A percentile compares a stretch with the other conserved stretches of the same genome.
phyloP scores from a whole-genome alignment of 2,113 vertebrate species.

The Potamarius usumacintae region DNA sequence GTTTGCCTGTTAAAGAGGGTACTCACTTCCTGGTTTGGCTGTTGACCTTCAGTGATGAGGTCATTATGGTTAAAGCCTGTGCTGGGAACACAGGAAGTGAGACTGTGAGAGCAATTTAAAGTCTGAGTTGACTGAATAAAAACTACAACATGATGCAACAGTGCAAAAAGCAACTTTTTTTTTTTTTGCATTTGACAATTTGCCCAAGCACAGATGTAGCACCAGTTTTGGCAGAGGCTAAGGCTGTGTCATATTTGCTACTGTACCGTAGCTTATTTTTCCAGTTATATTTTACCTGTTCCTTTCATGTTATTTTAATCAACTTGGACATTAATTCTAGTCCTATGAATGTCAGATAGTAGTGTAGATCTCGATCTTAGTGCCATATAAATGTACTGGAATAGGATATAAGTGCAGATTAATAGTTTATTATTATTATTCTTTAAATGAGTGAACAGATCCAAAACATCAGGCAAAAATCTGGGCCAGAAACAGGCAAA shows the following conservation, averaged over 20 bases:
- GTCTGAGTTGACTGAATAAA: slow-evolving; percentile 7
- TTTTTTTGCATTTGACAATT: not conserved
- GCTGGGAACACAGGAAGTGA: slow-evolving; percentile 47
- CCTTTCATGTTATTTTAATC: not conserved
- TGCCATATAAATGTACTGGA: no score
- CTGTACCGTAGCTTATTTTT: not conserved
- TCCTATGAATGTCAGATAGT: not conserved
- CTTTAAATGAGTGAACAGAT: no score
- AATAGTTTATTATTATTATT: no score
- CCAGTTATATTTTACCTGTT: not conserved
- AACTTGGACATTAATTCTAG: not conserved
- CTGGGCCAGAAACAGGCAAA: no score
- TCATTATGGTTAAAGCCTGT: slow-evolving; percentile 35
- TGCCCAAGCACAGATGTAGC: not conserved
- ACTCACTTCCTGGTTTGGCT: slow-evolving; percentile 48
- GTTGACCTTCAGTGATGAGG: slow-evolving; percentile 52
- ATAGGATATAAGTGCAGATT: no score
- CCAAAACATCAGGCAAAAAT: no score
- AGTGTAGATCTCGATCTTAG: not conserved
- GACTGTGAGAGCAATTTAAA: slow-evolving; percentile 37
- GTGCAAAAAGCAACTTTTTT: not conserved
- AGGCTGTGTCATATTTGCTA: not conserved
- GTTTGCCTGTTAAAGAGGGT: slow-evolving; percentile 39
- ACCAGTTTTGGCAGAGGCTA: not conserved
- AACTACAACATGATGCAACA: not conserved